These are phyloP conservation scores for Prietella phreatophila DNA, from an alignment of 2,113 vertebrate species.

Conservation along the genomic window DNA sequence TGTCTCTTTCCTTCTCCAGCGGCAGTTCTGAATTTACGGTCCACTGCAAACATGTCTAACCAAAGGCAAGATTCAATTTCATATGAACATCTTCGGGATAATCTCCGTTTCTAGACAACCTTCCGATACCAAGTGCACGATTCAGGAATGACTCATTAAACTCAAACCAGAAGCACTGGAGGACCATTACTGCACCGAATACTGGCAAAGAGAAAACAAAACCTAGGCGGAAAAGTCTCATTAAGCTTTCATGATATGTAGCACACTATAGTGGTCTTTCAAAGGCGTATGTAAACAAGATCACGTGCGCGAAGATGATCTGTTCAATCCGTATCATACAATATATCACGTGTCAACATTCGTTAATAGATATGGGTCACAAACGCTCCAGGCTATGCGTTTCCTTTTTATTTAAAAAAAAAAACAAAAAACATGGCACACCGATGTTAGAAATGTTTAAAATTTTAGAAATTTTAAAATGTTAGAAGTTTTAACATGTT, in stretches of 20 bases:
- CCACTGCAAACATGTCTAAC: not conserved
- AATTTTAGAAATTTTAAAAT: too few relatives aligned
- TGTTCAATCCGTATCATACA: not conserved
- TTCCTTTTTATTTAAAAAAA: not conserved
- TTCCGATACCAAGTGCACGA: not conserved
- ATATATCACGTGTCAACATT: not conserved
- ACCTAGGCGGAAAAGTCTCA: not conserved
- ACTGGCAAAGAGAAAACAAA: not conserved
- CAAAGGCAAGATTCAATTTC: not conserved
- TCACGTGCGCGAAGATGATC: not conserved
- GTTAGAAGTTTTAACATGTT: too few relatives aligned
- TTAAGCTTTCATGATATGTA: slow-evolving; percentile 10
- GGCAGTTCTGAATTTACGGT: not conserved
- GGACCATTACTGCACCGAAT: not conserved
- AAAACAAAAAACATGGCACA: too few relatives aligned
- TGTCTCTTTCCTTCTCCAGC: not conserved
- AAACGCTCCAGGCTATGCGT: not conserved
- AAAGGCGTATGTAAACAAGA: not conserved
- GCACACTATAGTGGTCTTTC: not conserved
- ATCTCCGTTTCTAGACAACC: too few relatives aligned
- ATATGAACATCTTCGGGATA: not conserved
- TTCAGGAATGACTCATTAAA: not conserved
- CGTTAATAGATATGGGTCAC: not conserved
- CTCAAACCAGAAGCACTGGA: not conserved
- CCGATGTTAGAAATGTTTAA: not conserved